Conservation (phyloP, 2,797 vertebrate species). For the Clarias laeviceps region DNA sequence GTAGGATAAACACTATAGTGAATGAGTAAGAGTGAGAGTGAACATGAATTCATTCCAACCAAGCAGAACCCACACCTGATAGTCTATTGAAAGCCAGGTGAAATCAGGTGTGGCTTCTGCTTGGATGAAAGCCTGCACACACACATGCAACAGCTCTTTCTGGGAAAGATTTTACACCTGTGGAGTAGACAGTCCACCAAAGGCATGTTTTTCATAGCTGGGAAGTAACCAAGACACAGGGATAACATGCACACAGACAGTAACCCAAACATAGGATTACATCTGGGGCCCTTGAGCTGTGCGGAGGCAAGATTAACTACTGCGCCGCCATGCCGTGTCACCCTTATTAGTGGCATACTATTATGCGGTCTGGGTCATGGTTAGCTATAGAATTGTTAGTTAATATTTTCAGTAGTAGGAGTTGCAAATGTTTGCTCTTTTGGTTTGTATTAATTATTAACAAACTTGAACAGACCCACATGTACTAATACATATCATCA, state of each 20-base stretch:
- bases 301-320: not conserved
- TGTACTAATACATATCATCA: too few relatives aligned
- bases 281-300: not conserved
- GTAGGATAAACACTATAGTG: too few relatives aligned
- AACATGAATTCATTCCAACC: too few relatives aligned
- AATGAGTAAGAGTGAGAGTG: too few relatives aligned
- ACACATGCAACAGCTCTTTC: too few relatives aligned
- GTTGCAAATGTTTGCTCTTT: not conserved
- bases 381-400: not conserved
- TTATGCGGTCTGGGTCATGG: not conserved
- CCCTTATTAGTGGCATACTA: not conserved
- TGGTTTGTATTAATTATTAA: not conserved
- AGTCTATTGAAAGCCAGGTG: too few relatives aligned
- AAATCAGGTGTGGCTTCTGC: too few relatives aligned
- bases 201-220: not conserved
- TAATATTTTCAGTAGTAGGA: not conserved
- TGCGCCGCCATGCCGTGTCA: not conserved
- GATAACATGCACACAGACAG: not conserved
- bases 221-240: not conserved
- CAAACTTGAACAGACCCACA: not conserved
- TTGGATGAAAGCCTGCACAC: too few relatives aligned
- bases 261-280: not conserved
- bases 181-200: not conserved
- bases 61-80: too few relatives aligned
- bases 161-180: too few relatives aligned